phyloP scores from a whole-genome alignment of 2,797 vertebrate species.

The Pristis pectinata region DNA sequence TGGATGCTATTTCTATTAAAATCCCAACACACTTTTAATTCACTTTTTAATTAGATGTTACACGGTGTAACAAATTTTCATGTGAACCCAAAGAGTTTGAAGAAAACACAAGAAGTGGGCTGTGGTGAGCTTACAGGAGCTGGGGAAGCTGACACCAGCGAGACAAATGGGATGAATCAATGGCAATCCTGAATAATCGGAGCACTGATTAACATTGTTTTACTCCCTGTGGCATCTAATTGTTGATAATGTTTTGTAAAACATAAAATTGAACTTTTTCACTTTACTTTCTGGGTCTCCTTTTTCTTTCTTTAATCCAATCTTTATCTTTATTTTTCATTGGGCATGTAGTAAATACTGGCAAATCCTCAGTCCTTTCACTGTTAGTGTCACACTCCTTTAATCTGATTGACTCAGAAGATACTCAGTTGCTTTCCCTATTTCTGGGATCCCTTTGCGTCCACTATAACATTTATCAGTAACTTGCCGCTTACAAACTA shows the following conservation, averaged over 20 bases:
- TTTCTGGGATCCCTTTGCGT: not conserved
- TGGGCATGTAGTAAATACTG: too few species aligned
- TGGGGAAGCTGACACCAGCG: too few species aligned
- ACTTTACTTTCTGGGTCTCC: not conserved
- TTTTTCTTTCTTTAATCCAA: not conserved
- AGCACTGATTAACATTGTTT: too few species aligned
- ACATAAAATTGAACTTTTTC: not conserved
- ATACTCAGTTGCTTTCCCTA: not conserved
- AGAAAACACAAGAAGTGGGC: too few species aligned
- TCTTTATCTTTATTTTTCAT: not conserved
- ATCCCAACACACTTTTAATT: too few species aligned
- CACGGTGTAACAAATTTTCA: too few species aligned
- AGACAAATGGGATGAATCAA: too few species aligned
- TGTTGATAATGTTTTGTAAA: not conserved
- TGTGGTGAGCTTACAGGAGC: too few species aligned
- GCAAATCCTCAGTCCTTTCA: not conserved
- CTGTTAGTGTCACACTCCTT: not conserved
- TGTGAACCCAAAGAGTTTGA: too few species aligned
- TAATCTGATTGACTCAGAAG: not conserved
- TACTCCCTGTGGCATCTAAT: not conserved
- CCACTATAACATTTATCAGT: not conserved
- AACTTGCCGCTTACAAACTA: not conserved
- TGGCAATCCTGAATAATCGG: too few species aligned
- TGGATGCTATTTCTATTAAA: too few species aligned
- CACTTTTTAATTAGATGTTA: too few species aligned